Base-by-base conservation (phyloP, 1,140 invertebrate species). In the Trichogramma pretiosum region DNA sequence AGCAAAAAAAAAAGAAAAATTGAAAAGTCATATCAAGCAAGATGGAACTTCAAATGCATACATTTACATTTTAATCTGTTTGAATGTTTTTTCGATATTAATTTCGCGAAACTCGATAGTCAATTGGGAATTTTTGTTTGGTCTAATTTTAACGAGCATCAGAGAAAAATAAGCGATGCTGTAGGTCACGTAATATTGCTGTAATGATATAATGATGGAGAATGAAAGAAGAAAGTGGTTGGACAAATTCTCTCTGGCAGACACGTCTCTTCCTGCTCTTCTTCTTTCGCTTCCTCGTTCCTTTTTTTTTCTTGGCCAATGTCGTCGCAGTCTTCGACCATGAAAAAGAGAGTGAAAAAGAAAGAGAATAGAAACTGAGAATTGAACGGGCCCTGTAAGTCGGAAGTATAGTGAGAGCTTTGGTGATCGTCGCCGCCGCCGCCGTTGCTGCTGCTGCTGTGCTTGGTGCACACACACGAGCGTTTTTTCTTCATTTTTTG, bases 211-310 rank as follows among this genome's bases (percentile, higher is more conserved):
- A 32, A 43, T 23, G 8, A 24, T 23, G 3, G 37, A 32, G 24
- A 2, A 16, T 14, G 11, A 21, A 17, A 34, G 34, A 21, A 26
- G 38, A 46, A 47, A 38, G 17, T 37, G 34, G 11, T 38, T 34
- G 37, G 48, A 50, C 46, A 21, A 26, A 34, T 47, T 52, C 54
- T 48, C 52, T 14, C 10, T 1, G 46, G 22, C 30, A 48, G 30
- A 28, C 41, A n/a, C n/a, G n/a, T n/a, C n/a, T 13, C 24, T 28
- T 34, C 23, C 36, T 26, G 22, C 14, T 16, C 33, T 46, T 44
- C 39, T 28, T 43, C 39, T 11, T 22, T 13, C 23, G 32, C 5
- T n/a, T 34, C 19, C 19, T 19, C 22, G 28, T 26, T 35, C 21
- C 34, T 22, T 37, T 38, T 24, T 36, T 3, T 32, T 33, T 14